Conservation (phyloP, 2,113 vertebrate genomes). For the Anas platyrhynchos region DNA sequence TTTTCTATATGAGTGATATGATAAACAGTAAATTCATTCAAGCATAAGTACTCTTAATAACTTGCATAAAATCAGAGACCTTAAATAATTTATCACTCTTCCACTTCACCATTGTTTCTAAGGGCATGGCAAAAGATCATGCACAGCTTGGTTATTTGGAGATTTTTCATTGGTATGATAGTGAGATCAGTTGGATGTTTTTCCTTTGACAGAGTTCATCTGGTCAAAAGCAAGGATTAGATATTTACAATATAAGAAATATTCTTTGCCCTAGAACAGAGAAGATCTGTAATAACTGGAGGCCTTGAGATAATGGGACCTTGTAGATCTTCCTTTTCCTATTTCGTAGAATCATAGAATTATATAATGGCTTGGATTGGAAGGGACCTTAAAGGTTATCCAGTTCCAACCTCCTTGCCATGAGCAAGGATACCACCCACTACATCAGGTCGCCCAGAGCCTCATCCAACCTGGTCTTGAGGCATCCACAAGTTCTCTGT, state of each 20-base stretch:
- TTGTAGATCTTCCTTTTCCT: rapidly evolving
- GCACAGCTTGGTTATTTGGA: background rate
- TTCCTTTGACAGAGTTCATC: background rate
- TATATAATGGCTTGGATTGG: too few relatives aligned
- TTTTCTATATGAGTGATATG: background rate
- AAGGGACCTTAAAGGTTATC: too few relatives aligned
- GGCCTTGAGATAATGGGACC: background rate
- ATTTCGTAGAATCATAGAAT: background rate
- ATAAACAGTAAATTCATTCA: background rate
- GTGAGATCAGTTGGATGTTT: background rate
- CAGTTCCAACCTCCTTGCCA: too few relatives aligned
- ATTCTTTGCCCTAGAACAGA: background rate
- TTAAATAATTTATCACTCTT: background rate
- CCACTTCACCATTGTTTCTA: background rate
- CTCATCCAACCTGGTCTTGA: too few relatives aligned
- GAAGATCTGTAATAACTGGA: background rate
- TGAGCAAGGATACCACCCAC: too few relatives aligned
- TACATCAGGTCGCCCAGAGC: too few relatives aligned
- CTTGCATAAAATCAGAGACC: background rate
- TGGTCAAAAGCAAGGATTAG: background rate
- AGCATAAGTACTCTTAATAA: background rate
- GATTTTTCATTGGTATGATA: background rate
- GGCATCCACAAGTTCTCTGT: too few relatives aligned
- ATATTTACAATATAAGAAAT: background rate
- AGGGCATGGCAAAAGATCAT: background rate